A percentile compares a stretch with the other conserved stretches of the same genome.
Conservation (phyloP, 2,113 vertebrate species). For the Catharus fuscescens region DNA sequence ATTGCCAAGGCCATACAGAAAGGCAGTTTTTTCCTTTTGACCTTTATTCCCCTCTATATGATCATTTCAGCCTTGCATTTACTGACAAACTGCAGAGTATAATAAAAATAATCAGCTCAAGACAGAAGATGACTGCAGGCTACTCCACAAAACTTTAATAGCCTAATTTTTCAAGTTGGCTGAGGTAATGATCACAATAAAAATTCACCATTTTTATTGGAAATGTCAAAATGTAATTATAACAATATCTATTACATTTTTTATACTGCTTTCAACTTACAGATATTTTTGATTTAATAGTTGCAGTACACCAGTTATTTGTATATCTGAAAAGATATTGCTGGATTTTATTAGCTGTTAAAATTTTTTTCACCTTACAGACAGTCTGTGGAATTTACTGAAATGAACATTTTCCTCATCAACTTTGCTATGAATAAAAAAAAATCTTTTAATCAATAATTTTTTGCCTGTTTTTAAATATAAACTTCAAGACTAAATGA, state of each 20-base stretch:
- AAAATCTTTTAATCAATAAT: not conserved
- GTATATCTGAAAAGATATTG: not conserved
- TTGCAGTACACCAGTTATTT: not conserved
- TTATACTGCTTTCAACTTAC: not conserved
- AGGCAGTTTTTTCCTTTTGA: not conserved
- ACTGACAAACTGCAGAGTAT: not conserved
- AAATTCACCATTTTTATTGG: not conserved
- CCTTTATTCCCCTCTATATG: not conserved
- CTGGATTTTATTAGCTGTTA: not conserved
- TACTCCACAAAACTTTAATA: not conserved
- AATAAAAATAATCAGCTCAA: conserved; percentile 1
- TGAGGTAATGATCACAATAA: not conserved
- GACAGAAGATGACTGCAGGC: not conserved
- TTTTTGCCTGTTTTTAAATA: not conserved
- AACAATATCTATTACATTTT: not conserved
- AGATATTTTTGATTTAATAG: not conserved
- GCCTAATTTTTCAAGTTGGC: not conserved
- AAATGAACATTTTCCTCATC: not conserved
- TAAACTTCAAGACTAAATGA: not conserved
- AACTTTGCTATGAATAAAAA: not conserved
- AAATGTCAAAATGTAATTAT: not conserved
- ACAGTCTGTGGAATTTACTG: not conserved
- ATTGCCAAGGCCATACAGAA: not conserved
- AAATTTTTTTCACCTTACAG: not conserved
- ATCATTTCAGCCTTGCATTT: not conserved